These are phyloP conservation scores for Lepidurus arcticus DNA, from an alignment of 1,140 invertebrate species.

Conservation along the genomic window DNA sequence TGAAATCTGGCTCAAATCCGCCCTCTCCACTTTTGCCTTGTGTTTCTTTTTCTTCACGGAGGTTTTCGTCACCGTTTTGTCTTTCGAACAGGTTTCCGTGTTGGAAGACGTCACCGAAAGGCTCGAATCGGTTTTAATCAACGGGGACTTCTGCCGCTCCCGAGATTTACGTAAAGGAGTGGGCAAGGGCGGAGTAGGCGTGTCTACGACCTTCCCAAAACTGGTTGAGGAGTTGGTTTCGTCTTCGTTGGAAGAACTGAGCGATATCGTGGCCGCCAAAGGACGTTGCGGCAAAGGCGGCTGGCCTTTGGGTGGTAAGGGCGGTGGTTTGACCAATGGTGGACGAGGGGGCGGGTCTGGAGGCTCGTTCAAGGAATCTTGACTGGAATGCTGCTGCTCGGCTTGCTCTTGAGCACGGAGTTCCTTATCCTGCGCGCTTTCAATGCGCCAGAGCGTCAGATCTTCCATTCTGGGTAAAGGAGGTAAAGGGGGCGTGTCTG, in stretches of 20 bases:
- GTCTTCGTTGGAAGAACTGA: conserved; percentile 49
- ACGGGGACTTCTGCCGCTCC: conserved; percentile 14
- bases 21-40: conserved; percentile 25
- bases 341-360: conserved; percentile 66
- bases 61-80: not conserved
- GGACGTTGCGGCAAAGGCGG: conserved; percentile 32
- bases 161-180: conserved; percentile 33
- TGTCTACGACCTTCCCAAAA: not conserved
- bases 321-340: conserved; percentile 64
- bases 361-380: conserved; percentile 45
- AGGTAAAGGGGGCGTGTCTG: conserved; percentile 27
- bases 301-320: conserved; percentile 75
- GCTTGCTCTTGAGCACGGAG: not conserved
- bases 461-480: conserved; percentile 3
- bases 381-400: conserved; percentile 22
- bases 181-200: conserved; percentile 39
- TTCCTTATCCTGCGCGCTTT: conserved; percentile 26
- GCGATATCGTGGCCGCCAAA: conserved; percentile 29
- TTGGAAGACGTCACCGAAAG: conserved; percentile 5
- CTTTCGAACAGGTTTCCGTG: not conserved
- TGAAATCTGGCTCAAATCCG: conserved; percentile 58
- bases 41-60: not conserved
- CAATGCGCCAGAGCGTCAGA: conserved; percentile 23
- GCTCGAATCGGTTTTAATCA: conserved; percentile 1
- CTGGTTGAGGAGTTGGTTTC: conserved; percentile 41